Evolutionary conservation across 2,888 invertebrate genomes (phyloP), one percentile per base, ranked within the genome.

Genomic region (Anodontia alba): DNA sequence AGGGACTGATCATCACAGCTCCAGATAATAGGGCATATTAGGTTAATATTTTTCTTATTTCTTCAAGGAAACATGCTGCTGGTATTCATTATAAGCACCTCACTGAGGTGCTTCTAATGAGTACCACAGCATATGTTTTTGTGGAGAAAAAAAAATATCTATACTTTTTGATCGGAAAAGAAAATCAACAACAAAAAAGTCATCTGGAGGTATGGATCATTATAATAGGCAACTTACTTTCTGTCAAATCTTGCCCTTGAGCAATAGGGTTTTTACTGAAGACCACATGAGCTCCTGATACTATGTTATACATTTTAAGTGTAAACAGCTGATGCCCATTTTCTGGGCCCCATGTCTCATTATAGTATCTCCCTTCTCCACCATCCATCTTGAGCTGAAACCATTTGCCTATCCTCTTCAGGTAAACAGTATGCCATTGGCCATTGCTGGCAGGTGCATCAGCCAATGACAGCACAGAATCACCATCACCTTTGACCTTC

Each of bases 381-480:
- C 98, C 98, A 93, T 99, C 99, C 87, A 99, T 95, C 94, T 98
- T 98, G 81, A 99, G 95, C 72, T 97, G 97, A 17, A 99, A 98
- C 12, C 98, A 98, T 69, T 98, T 98, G 51, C 99, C 99, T 90
- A 97, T 98, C 76, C 99, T 96, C 90, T 97, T 97, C 0, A 99
- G 97, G 87, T 97, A 96, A 7, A 98, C 98, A 74, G 97, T 97
- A 94, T 99, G 99, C 99, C 99, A 99, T 92, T 98, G 98, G 0
- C 99, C 99, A 94, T 99, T 99, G 93, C 98, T 98, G 1, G 99
- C 98, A 89, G 97, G 97, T 17, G 89, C 89, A 94, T 99, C 98
- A 92, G 98, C 97, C 89, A 99, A 96, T 12, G 84, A 75, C 15
- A 89, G 73, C 17, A 75, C 57, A 36, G 78, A 76, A 62, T 76